Conservation (phyloP, 2,113 vertebrate species). For the Stomatorhinus ivindoensis region DNA sequence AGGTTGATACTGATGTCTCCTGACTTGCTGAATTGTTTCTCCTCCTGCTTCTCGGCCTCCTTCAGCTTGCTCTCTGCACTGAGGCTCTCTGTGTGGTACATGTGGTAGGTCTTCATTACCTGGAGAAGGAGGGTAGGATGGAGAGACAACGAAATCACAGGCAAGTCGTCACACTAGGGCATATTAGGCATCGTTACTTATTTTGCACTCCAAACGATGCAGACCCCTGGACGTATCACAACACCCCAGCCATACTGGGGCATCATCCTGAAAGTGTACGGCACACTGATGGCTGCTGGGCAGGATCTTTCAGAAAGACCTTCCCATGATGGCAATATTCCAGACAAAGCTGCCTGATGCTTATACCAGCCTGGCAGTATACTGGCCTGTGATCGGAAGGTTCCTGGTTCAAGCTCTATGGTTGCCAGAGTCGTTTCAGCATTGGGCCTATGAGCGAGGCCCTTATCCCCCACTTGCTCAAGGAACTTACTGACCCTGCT, state of each 20-base stretch:
- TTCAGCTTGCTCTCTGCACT: constrained; percentile 76
- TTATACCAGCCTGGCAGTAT: neutral
- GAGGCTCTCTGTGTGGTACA: constrained; percentile 75
- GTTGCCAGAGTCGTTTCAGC: neutral
- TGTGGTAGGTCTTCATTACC: constrained; percentile 84
- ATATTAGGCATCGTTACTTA: neutral
- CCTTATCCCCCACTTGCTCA: neutral
- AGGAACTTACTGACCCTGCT: neutral
- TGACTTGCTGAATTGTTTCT: constrained; percentile 72
- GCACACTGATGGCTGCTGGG: neutral
- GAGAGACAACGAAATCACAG: neutral
- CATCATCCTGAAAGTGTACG: neutral
- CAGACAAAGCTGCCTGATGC: neutral
- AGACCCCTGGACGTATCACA: neutral
- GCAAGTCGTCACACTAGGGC: neutral
- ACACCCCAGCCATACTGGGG: neutral
- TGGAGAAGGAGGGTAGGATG: constrained; percentile 28
- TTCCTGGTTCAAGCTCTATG: neutral
- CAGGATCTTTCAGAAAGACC: neutral
- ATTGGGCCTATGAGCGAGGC: neutral
- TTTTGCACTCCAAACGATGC: neutral
- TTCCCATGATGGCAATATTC: neutral
- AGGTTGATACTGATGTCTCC: constrained; percentile 67
- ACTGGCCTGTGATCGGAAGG: neutral
- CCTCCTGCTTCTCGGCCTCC: constrained; percentile 75